Evolutionary conservation across 2,113 vertebrate species (phyloP), one percentile per base, ranked within the genome.

Genomic region (Orientallactaga bullata): DNA sequence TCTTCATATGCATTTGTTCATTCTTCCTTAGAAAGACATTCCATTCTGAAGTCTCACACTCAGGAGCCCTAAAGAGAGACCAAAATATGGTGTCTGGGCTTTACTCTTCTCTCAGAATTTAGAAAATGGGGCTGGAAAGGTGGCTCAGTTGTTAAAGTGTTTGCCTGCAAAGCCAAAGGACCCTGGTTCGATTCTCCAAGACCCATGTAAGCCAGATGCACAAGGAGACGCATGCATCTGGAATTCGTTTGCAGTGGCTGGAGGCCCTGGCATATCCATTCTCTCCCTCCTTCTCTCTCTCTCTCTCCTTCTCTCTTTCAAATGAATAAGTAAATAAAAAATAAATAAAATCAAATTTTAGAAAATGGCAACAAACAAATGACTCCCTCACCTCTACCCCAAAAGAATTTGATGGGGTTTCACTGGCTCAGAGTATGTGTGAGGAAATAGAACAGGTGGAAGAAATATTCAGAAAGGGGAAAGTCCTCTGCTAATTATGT

Each of bases 401-500:
- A 47, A 47, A 47, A 47, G 42, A 47, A 47, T n/a, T 55, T 80
- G 66, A 20, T 39, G 30, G 30, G 66, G 17, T 96, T 95, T 90
- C 90, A 66, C 95, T 72, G 37, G 83, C 83, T 91, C 61, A 61
- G 74, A 89, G 61, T 66, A 47, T 2, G 12, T 85, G 23, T 32
- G 42, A 51, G 78, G 78, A 58, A 73, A 47, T 24, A 65, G 76
- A 85, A 71, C 65, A n/a, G 47, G 16, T 28, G 5, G 35, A 77
- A 61, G 74, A 74, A 69, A 47, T 17, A 60, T 24, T 55, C n/a
- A 1, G 58, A 32, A 60, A 42, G 21, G 39, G n/a, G 9, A 4
- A 58, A 17, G 21, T 32, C 30, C 8, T 21, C 32, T 55, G 51
- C 17, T 88, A 60, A 85, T 6, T 39, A 60, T 16, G 10, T 12